Evolutionary conservation across 2,888 invertebrate species (phyloP).

Genomic region (Merodon equestris): DNA sequence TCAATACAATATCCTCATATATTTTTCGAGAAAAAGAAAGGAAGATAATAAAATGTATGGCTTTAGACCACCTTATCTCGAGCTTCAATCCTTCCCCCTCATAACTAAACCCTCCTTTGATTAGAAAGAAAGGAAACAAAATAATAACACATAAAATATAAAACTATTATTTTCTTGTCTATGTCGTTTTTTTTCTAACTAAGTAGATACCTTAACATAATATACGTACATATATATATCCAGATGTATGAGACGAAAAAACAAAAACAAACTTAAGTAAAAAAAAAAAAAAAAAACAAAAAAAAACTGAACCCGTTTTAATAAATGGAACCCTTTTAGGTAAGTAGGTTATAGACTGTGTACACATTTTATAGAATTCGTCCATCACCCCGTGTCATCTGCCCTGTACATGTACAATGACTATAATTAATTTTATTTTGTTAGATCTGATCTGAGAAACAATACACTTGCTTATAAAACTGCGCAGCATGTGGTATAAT

Average conservation of each 20-base stretch:
- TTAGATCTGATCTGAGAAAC: slow-evolving; percentile 24
- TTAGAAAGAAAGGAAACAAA: too few species aligned
- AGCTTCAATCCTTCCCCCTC: too few species aligned
- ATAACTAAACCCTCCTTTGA: too few species aligned
- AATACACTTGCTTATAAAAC: slow-evolving; percentile 11
- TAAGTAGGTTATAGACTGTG: background rate
- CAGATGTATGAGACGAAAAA: background rate
- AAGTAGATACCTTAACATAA: background rate
- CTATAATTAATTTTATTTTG: slow-evolving; percentile 6
- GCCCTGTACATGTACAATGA: slow-evolving; percentile 38
- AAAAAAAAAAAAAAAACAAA: background rate
- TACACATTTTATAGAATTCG: slow-evolving; percentile 4
- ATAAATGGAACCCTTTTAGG: slow-evolving; percentile 3
- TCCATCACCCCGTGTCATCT: slow-evolving; percentile 60
- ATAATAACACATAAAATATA: too few species aligned
- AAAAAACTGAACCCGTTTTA: slow-evolving; percentile 33
- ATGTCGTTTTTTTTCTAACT: too few species aligned
- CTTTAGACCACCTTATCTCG: too few species aligned
- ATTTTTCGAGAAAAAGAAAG: too few species aligned
- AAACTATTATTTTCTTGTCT: too few species aligned
- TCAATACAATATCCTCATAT: too few species aligned
- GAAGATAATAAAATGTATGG: too few species aligned
- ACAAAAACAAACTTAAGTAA: background rate
- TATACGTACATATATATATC: background rate
- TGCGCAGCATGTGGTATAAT: slow-evolving; percentile 7